Conservation (phyloP, 2,113 vertebrate genomes). For the Pseudolaguvia tuberculata region DNA sequence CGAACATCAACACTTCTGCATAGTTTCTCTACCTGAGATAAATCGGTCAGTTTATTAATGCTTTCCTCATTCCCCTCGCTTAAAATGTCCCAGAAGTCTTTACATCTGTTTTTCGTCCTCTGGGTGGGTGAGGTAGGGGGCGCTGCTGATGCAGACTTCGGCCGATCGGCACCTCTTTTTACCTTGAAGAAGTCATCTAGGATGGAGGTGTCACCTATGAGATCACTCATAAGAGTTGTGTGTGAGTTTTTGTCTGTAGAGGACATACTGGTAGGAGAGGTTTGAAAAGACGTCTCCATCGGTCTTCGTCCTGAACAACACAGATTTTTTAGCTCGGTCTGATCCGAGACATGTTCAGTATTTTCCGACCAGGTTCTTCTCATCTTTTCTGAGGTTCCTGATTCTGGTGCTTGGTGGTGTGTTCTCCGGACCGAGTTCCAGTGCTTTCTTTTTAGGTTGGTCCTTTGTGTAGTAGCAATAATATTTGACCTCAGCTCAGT, state of each 20-base stretch:
- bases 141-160: constrained; percentile 11
- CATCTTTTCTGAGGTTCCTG: constrained; percentile 23
- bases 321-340: neutral
- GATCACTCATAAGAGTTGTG: constrained; percentile 62
- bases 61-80: constrained; percentile 82
- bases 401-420: neutral
- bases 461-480: constrained; percentile 28
- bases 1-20: constrained; percentile 65
- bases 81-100: constrained; percentile 95
- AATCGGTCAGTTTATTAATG: constrained; percentile 80
- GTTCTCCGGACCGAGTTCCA: constrained; percentile 22
- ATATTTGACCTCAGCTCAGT: constrained; percentile 12
- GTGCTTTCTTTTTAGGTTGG: constrained; percentile 32
- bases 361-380: neutral
- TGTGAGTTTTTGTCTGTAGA: constrained; percentile 7
- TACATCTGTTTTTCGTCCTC: constrained; percentile 68
- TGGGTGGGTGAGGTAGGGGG: constrained; percentile 26
- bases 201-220: constrained; percentile 90
- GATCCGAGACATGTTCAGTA: neutral
- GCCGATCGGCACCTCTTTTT: constrained; percentile 46
- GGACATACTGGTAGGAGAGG: neutral
- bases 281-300: neutral
- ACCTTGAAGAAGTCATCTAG: constrained; percentile 80
- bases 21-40: constrained; percentile 77
- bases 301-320: neutral